Base-by-base conservation (phyloP, 2,797 vertebrate species). In the Gallinago solitaria region DNA sequence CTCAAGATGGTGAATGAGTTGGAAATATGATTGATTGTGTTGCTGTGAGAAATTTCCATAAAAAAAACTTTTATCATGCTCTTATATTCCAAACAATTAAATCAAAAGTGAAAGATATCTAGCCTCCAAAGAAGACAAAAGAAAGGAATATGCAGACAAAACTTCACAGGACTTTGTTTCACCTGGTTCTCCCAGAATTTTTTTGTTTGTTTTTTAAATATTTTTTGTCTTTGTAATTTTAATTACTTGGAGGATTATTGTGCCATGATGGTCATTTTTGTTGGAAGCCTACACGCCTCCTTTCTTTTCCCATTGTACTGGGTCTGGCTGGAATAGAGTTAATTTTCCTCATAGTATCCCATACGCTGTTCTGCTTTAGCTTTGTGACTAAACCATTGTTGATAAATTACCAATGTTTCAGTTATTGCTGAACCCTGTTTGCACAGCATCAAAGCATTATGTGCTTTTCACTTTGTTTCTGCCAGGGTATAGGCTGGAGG, bases 21-120 rank as follows among this genome's bases (percentile, higher is more conserved):
- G 84, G 96, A 98, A 98, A 98, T 97, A 98, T 98, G 98, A 98
- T 98, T 98, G 98, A 98, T 98, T 98, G 95, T 97, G 93, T 96
- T 97, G 96, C 98, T 98, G 91, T 96, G 93, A 98, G 94, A 98
- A 98, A 98, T 98, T 98, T 98, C 97, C 97, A 98, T 98, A 41
- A 97, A 60, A 51, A 98, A 98, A 97, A 93, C 94, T 98, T 98
- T 96, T 97, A 97, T 97, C 97, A 92, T 92, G 94, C 88, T 96
- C 87, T 93, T 98, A 93, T 97, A 88, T 97, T 98, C 89, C 13
- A 65, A 98, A 98, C 96, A 98, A 98, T 98, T 98, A 98, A 98
- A 97, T 97, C 85, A 98, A 97, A 98, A 97, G 89, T 93, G 95
- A 97, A 98, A 96, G 91, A 95, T 93, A 96, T 93, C 82, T 97